These are phyloP conservation scores for Tromatobia lineatoria DNA, from an alignment of 2,888 invertebrate genomes.

Conservation along the genomic window DNA sequence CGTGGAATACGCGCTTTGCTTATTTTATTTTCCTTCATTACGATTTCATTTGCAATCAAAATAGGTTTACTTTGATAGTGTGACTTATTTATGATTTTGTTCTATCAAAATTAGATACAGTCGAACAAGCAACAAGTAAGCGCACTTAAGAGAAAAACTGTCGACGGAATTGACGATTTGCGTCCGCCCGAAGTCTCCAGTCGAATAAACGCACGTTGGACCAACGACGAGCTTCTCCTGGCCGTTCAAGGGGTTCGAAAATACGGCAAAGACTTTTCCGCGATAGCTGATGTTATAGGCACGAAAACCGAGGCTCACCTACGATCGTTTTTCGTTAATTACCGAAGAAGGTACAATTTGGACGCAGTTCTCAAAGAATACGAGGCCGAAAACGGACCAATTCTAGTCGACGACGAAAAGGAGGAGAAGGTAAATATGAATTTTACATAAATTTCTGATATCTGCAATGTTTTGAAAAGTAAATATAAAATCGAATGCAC, in stretches of 20 bases:
- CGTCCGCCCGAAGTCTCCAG: conserved; percentile 89
- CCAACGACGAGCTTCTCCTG: conserved; percentile 95
- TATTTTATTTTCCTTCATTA: conserved; percentile 42
- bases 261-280: conserved; percentile 95
- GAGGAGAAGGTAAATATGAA: conserved; percentile 83
- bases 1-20: conserved; percentile 52
- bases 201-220: conserved; percentile 96
- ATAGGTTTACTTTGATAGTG: conserved; percentile 15
- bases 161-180: conserved; percentile 88
- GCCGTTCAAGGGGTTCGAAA: conserved; percentile 95
- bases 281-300: conserved; percentile 97
- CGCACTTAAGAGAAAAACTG: conserved; percentile 92
- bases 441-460: not conserved
- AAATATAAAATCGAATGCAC: not conserved
- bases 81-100: conserved; percentile 56
- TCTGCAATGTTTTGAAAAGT: not conserved
- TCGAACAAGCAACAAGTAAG: conserved; percentile 97
- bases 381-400: conserved; percentile 91
- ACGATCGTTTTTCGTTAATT: conserved; percentile 96
- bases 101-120: conserved; percentile 91
- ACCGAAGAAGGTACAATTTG: conserved; percentile 95
- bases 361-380: conserved; percentile 95
- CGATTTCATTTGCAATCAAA: conserved; percentile 35
- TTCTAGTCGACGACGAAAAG: conserved; percentile 85
- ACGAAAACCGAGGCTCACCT: conserved; percentile 98